Percentiles rank a stretch among this genome's conserved stretches.
These are phyloP conservation scores for Thymallus thymallus DNA, from an alignment of 2,113 vertebrate species.

Conservation along the genomic window DNA sequence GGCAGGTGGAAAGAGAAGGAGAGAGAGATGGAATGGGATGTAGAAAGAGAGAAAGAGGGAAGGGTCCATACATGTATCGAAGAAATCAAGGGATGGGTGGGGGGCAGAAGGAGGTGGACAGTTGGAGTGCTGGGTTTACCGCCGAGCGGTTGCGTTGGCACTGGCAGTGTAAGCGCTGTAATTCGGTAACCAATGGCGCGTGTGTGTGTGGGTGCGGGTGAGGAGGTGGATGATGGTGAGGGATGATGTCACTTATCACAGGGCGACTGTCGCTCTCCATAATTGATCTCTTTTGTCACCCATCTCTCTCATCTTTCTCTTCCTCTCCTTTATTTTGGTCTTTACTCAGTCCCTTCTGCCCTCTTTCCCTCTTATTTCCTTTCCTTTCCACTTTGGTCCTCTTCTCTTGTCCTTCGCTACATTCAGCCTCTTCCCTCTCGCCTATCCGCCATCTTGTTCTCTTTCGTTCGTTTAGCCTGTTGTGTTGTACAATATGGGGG, in stretches of 20 bases:
- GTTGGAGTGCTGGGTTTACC: not conserved
- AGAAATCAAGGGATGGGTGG: not conserved
- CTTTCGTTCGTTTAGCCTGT: not conserved
- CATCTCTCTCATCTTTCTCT: not conserved
- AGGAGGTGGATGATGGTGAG: not conserved
- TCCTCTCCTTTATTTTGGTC: not conserved
- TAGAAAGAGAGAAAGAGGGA: constrained; percentile 9
- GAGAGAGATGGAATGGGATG: not conserved
- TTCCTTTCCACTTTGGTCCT: no score
- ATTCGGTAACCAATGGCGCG: not conserved
- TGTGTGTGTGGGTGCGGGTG: not conserved
- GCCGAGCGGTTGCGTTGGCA: not conserved
- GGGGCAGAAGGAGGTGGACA: not conserved
- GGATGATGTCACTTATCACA: not conserved
- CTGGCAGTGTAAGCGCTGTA: not conserved
- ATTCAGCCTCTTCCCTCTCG: not conserved
- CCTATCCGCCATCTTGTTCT: not conserved
- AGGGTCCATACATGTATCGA: constrained; percentile 11
- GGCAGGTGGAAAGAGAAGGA: not conserved
- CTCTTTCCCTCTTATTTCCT: no score
- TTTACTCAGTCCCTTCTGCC: no score
- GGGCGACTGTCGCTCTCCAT: not conserved
- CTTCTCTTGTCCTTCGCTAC: not conserved
- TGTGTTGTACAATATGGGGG: no score
- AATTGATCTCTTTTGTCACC: no score